These are phyloP conservation scores for Tricholaema leucomelas DNA, from an alignment of 2,113 vertebrate genomes.

Conservation along the genomic window DNA sequence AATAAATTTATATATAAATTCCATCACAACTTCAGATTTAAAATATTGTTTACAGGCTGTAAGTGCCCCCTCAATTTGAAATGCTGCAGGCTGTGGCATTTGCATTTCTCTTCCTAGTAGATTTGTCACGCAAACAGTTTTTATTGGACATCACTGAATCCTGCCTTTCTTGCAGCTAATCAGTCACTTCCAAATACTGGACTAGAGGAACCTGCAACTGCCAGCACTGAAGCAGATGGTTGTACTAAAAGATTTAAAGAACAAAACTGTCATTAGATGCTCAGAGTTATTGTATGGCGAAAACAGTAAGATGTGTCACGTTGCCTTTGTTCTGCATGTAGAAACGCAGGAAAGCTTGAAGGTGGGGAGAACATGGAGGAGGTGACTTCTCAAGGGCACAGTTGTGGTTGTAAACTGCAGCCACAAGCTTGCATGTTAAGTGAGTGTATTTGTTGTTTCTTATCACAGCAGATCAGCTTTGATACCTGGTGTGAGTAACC, in stretches of 20 bases:
- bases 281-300: not conserved
- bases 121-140: not conserved
- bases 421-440: not conserved
- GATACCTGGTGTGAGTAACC: not conserved
- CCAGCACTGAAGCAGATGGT: not conserved
- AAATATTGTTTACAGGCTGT: not conserved
- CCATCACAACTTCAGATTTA: not conserved
- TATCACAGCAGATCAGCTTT: constrained; percentile 21
- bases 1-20: not conserved
- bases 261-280: not conserved
- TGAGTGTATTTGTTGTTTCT: not conserved
- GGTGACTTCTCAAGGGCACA: constrained; percentile 1
- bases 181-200: not conserved
- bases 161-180: not conserved
- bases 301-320: not conserved
- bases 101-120: not conserved
- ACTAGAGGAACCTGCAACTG: not conserved
- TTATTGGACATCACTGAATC: not conserved
- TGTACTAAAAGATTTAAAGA: not conserved
- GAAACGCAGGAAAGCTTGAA: not conserved
- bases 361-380: not conserved
- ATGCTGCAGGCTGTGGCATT: not conserved
- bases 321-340: not conserved
- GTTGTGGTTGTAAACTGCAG: not conserved
- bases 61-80: not conserved